Evolutionary conservation across 2,113 vertebrate genomes (phyloP), one percentile per base, ranked within the genome.

Genomic region (Falcunculus frontatus): DNA sequence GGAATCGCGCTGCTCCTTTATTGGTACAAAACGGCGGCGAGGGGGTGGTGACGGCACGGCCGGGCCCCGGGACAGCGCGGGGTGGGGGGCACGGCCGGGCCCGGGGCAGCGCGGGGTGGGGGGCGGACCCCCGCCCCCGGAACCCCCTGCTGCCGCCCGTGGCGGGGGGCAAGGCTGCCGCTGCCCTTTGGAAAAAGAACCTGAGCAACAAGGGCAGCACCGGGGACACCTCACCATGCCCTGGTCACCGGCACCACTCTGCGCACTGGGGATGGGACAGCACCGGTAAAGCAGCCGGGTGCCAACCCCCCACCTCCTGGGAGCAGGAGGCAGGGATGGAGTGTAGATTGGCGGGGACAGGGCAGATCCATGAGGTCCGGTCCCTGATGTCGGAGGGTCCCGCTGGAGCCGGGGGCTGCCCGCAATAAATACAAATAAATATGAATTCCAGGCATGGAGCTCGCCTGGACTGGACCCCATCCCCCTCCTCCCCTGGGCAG

Each of bases 391-490:
- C 1, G 2, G 26, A 78, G 32, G 56, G 47, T 56, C 55, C 63
- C 13, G 2, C 55, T 55, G 70, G 41, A 83, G 27, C 47, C 0
- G 1, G 41, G 26, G 47, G 63, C 84, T 29, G 44, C 84, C 63
- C 81, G 7, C 29, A 95, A 96, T 94, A 96, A 97, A 96, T 94
- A 96, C 23, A 81, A 95, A 96, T 95, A 97, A 96, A 96, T 93
- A 97, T 1, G 2, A 65, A 67, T 63, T 78, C 46, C 87, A 64
- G 86, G 84, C 65, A 39, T 1, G 4, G 27, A 84, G 59, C 52
- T 8, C 0, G 1, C 50, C 72, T 33, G 60, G 33, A 37, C 12
- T 11, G 7, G 46, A 42, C 16, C 35, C 37, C 2, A 3, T 10
- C 3, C 14, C 47, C 39, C 49, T 59, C 6, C 25, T 41, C 7